Evolutionary conservation across 2,888 invertebrate genomes (phyloP).

Genomic region (Boloria selene): DNA sequence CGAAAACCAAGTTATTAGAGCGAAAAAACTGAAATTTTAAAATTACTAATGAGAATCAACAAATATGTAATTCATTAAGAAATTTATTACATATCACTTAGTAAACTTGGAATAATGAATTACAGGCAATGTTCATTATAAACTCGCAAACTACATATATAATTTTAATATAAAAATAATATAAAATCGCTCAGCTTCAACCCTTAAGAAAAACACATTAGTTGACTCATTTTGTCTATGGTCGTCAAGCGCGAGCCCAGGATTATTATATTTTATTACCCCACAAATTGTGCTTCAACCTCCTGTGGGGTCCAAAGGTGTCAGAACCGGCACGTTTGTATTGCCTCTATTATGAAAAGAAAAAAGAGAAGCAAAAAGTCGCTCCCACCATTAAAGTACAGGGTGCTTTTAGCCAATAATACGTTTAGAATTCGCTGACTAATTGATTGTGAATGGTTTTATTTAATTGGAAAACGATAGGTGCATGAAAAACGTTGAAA

Average conservation of each 20-base stretch:
- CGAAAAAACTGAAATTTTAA: too few relatives aligned
- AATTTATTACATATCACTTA: too few relatives aligned
- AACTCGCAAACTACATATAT: slow-evolving; percentile 3
- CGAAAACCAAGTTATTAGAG: too few relatives aligned
- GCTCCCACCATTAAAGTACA: slow-evolving; percentile 61
- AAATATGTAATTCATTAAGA: too few relatives aligned
- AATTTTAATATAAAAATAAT: background rate
- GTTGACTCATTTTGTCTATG: slow-evolving; percentile 34
- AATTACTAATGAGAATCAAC: too few relatives aligned
- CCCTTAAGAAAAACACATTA: slow-evolving; percentile 30
- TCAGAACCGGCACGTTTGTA: slow-evolving; percentile 76
- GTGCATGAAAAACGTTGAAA: slow-evolving; percentile 41
- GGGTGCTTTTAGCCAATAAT: slow-evolving; percentile 67
- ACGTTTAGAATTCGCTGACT: slow-evolving; percentile 71
- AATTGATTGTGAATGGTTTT: slow-evolving; percentile 73
- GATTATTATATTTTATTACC: slow-evolving; percentile 76
- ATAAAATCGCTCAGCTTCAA: slow-evolving; percentile 3
- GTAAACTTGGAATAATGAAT: too few relatives aligned
- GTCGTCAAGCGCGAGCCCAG: slow-evolving; percentile 40
- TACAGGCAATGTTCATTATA: background rate
- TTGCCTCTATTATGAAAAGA: slow-evolving; percentile 74
- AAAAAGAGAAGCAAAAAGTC: slow-evolving; percentile 64
- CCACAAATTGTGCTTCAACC: slow-evolving; percentile 72
- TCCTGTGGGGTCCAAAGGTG: slow-evolving; percentile 80
- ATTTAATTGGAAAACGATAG: slow-evolving; percentile 64